Evolutionary conservation across 1,140 invertebrate genomes (phyloP).

Genomic region (Araneus ventricosus): DNA sequence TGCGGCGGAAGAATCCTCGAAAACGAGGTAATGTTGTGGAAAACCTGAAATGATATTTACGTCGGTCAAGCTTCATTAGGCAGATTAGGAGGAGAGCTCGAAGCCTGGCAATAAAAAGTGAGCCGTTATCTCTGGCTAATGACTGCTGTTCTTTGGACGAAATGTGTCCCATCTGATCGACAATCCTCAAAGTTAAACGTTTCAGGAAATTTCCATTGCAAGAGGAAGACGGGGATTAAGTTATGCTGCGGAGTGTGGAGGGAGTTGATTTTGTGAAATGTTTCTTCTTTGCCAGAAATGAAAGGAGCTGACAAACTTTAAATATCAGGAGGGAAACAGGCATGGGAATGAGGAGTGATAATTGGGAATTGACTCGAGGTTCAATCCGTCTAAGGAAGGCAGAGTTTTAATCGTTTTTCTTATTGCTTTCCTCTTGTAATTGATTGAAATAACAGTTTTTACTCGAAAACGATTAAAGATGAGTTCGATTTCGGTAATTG

Average conservation of each 20-base stretch:
- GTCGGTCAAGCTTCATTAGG: conserved; percentile 72
- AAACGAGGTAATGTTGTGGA: conserved; percentile 69
- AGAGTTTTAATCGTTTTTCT: background rate
- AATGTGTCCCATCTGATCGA: conserved; percentile 56
- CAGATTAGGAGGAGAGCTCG: conserved; percentile 44
- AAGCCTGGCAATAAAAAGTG: conserved; percentile 58
- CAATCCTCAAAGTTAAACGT: conserved; percentile 47
- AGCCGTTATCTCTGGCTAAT: conserved; percentile 66
- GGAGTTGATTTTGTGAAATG: conserved; percentile 3
- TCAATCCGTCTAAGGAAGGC: background rate
- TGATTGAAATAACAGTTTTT: conserved; percentile 14
- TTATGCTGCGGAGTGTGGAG: background rate
- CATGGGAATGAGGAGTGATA: background rate
- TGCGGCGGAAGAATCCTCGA: conserved; percentile 64
- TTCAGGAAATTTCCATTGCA: conserved; percentile 23
- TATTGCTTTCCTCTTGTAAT: background rate
- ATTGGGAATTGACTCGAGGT: background rate
- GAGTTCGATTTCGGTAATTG: background rate
- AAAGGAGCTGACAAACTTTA: background rate
- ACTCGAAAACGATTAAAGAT: background rate
- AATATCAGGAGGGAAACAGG: background rate
- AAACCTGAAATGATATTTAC: conserved; percentile 74
- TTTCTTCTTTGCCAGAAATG: background rate
- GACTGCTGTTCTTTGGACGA: conserved; percentile 61
- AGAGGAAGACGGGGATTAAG: conserved; percentile 31